These are phyloP conservation scores for Aegotheles bennettii DNA, from an alignment of 2,113 vertebrate genomes.

Conservation along the genomic window DNA sequence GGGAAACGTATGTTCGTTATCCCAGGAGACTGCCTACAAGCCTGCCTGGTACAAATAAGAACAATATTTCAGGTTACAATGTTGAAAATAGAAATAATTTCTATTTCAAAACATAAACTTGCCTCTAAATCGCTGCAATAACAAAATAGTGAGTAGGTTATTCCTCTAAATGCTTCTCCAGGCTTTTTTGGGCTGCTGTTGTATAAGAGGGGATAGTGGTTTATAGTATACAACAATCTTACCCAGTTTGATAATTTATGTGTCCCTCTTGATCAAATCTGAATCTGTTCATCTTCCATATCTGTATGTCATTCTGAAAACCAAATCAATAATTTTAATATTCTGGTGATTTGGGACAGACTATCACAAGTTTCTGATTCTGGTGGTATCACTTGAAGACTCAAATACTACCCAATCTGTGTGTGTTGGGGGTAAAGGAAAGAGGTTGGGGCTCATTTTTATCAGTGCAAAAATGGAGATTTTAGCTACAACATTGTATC, in stretches of 20 bases:
- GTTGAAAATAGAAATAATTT: not conserved
- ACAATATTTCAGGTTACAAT: not conserved
- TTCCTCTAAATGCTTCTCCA: not conserved
- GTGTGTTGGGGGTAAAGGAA: not conserved
- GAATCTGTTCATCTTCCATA: not conserved
- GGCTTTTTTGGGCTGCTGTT: not conserved
- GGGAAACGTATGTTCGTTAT: accelerated
- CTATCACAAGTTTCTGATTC: not conserved
- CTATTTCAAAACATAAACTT: not conserved
- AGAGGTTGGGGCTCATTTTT: not conserved
- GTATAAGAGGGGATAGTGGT: not conserved
- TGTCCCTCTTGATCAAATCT: not conserved
- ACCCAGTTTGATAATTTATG: not conserved
- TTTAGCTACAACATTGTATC: not conserved
- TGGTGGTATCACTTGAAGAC: not conserved
- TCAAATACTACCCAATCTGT: not conserved
- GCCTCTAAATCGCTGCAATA: not conserved
- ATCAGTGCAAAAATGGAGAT: not conserved
- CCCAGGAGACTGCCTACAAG: not conserved
- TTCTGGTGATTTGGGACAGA: not conserved
- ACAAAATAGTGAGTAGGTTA: not conserved
- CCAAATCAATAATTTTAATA: not conserved
- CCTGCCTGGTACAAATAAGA: not conserved
- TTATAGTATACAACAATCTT: not conserved
- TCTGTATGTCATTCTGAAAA: not conserved